Conservation (phyloP, 2,113 vertebrate genomes). For the Elephantulus edwardii region DNA sequence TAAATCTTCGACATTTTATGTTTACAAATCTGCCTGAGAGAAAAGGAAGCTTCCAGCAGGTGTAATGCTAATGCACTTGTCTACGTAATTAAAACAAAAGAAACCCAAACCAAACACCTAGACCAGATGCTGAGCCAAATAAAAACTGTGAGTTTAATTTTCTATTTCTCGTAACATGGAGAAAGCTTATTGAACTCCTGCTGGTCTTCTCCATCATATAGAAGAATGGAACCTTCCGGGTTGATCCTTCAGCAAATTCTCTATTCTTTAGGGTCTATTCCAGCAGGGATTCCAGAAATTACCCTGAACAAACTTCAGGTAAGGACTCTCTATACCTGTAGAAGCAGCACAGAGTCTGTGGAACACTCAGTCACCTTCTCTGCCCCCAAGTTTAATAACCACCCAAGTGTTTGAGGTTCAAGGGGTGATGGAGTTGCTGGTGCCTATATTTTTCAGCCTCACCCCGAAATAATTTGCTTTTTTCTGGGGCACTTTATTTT, state of each 20-base stretch:
- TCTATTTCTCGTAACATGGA: neutral
- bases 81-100: neutral
- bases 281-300: neutral
- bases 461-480: neutral
- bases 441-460: neutral
- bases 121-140: neutral
- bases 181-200: neutral
- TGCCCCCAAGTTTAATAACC: neutral
- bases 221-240: neutral
- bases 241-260: neutral
- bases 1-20: conserved; percentile 9
- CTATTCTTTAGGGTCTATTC: neutral
- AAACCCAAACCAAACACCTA: neutral
- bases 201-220: neutral
- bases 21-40: neutral
- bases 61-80: conserved; percentile 25
- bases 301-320: neutral
- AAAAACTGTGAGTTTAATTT: conserved; percentile 37
- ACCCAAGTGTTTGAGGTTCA: rapidly evolving
- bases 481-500: neutral
- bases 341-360: neutral
- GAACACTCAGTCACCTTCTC: rapidly evolving
- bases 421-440: neutral
- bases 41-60: conserved; percentile 44
- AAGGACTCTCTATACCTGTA: neutral